phyloP scores from a whole-genome alignment of 2,888 invertebrate genomes.

The Tetanocera ferruginea region DNA sequence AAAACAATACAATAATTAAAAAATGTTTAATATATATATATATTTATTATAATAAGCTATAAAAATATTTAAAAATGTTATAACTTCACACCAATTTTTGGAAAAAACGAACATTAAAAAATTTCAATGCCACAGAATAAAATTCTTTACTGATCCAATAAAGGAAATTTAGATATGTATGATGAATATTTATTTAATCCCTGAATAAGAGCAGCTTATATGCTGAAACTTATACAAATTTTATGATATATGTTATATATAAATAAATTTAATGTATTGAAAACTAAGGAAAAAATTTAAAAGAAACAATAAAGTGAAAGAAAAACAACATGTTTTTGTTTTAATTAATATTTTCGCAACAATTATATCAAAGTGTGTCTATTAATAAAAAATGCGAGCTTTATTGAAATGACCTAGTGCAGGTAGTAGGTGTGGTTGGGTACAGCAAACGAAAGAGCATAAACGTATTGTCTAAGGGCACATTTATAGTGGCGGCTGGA shows the following conservation, averaged over 20 bases:
- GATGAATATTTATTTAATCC: slow-evolving; percentile 14
- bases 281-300: not conserved
- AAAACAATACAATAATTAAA: too few relatives aligned
- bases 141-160: not conserved
- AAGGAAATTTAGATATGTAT: not conserved
- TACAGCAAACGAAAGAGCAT: too few relatives aligned
- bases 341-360: not conserved
- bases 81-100: slow-evolving; percentile 21
- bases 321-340: not conserved
- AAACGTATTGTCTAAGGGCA: too few relatives aligned
- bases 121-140: slow-evolving; percentile 5
- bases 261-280: not conserved
- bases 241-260: not conserved
- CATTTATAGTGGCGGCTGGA: too few relatives aligned
- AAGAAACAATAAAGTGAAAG: slow-evolving; percentile 7
- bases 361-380: too few relatives aligned
- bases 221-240: not conserved
- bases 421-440: too few relatives aligned
- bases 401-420: too few relatives aligned
- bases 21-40: not conserved
- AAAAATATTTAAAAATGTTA: slow-evolving; percentile 18
- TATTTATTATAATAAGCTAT: not conserved
- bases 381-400: too few relatives aligned
- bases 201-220: not conserved
- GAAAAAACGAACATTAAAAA: not conserved